Conservation (phyloP, 2,888 invertebrate species). For the Portevinia maculata region DNA sequence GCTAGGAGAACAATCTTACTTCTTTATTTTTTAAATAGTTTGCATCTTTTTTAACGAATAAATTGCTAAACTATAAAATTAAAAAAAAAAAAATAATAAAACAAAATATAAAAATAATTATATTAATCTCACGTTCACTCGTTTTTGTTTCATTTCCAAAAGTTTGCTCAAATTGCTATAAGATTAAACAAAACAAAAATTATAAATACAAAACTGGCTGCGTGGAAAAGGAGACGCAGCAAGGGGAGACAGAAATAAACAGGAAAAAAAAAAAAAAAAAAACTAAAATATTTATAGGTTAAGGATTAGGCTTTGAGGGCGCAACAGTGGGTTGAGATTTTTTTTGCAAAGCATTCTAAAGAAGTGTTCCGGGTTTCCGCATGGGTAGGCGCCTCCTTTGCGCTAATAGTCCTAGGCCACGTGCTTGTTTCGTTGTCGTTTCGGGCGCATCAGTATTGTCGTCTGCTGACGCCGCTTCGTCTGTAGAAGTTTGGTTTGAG, state of each 20-base stretch:
- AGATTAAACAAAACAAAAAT: conserved; percentile 18
- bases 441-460: conserved; percentile 83
- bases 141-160: conserved; percentile 17
- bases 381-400: conserved; percentile 87
- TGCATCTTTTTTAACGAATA: conserved; percentile 9
- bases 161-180: conserved; percentile 7
- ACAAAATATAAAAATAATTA: conserved; percentile 11
- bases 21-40: conserved; percentile 6
- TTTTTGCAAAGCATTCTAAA: conserved; percentile 76
- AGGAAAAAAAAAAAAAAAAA: conserved; percentile 12
- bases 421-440: conserved; percentile 84
- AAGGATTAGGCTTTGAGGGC: conserved; percentile 6
- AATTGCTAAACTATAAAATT: conserved; percentile 7
- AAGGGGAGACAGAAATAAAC: background rate
- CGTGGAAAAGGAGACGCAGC: conserved; percentile 6
- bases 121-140: conserved; percentile 34
- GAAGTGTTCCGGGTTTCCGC: conserved; percentile 85
- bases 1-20: conserved; percentile 21
- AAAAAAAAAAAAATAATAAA: conserved; percentile 11
- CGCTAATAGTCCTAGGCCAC: conserved; percentile 88
- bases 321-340: background rate
- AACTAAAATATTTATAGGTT: background rate
- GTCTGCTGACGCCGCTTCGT: conserved; percentile 83
- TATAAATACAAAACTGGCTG: conserved; percentile 36
- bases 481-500: conserved; percentile 78